A percentile compares a stretch with the other conserved stretches of the same genome.
phyloP scores from a whole-genome alignment of 2,113 vertebrate genomes.

The Mesocricetus auratus region DNA sequence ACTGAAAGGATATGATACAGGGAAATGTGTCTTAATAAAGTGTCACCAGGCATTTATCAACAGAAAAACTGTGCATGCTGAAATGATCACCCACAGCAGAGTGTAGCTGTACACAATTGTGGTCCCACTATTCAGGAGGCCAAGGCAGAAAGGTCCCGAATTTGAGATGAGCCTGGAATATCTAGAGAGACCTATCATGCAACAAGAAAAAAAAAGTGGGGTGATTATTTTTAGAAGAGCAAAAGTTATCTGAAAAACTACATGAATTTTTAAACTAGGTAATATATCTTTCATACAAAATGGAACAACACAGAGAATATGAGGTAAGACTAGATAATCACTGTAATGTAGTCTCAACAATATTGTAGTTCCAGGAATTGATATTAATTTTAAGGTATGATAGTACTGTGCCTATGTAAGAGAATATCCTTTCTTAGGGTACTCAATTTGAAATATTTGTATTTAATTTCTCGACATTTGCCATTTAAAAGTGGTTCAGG shows the following conservation, averaged over 20 bases:
- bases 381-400: background rate
- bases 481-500: background rate
- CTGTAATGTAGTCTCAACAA: background rate
- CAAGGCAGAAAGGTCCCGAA: background rate
- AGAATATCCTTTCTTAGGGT: background rate
- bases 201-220: background rate
- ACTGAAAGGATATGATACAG: background rate
- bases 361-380: background rate
- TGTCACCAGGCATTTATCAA: background rate
- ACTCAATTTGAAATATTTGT: background rate
- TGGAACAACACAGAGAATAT: background rate
- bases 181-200: background rate
- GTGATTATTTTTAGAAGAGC: background rate
- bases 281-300: constrained; percentile 20
- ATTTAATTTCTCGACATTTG: background rate
- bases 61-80: background rate
- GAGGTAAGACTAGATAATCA: background rate
- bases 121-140: background rate
- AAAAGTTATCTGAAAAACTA: constrained; percentile 30
- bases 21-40: constrained; percentile 12
- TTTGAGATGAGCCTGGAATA: background rate
- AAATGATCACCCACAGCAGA: background rate
- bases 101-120: accelerated
- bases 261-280: background rate
- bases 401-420: background rate